Evolutionary conservation across 2,888 invertebrate genomes (phyloP), one percentile per base, ranked within the genome.

Genomic region (Caenorhabditis afra): DNA sequence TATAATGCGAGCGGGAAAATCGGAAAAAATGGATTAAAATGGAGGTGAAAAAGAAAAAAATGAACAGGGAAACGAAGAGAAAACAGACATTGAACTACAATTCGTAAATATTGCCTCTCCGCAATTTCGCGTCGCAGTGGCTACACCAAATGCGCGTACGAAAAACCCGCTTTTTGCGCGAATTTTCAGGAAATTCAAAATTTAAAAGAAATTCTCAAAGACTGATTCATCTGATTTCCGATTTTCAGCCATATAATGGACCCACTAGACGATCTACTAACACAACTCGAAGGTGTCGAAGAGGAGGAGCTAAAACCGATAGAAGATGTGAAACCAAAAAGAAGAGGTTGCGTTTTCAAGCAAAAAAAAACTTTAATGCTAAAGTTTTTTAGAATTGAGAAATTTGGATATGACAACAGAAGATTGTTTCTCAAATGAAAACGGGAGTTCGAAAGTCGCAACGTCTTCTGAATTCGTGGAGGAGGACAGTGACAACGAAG

Each of bases 401-500:
- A 10, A 53, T n/a, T 11, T 71, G 10, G 66, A 71, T 29, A 77
- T 77, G 23, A 37, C 47, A 29, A 3, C 64, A 8, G 37, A 29
- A 14, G 44, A 53, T 29, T 53, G 50, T 18, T 35, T 23, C 23
- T 3, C 45, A 12, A 16, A 35, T 12, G 20, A 29, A 18, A 66
- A 49, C 14, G 22, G 41, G 8, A 47, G 16, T 5, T 29, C 29
- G 29, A 29, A 29, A 39, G 23, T 2, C 1, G n/a, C 44, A 11
- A 7, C 18, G 5, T 53, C 52, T 12, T 45, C 10, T 12, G 18
- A 29, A 10, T 20, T 20, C 7, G 20, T 29, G 49, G 47, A 57
- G 22, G 73, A 67, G 12, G 39, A 79, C 35, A 79, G 79, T 64
- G 79, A 79, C 44, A 53, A 79, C 16, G 79, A 79, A 7, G 74